phyloP scores from a whole-genome alignment of 2,888 invertebrate species.

The Xestia rhomboidea region DNA sequence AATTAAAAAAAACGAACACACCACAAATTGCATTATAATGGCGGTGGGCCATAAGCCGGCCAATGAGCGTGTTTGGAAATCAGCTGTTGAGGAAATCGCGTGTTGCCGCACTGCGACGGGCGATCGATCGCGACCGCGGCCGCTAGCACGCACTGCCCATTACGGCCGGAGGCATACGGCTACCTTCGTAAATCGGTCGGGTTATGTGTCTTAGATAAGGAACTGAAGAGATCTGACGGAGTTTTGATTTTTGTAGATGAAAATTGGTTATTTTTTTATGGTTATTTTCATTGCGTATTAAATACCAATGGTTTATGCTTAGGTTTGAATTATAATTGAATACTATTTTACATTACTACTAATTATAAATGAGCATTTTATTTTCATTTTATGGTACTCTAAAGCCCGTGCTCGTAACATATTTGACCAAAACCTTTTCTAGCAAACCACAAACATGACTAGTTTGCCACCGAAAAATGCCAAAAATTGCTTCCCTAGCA shows the following conservation, averaged over 20 bases:
- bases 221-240: conserved; percentile 38
- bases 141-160: conserved; percentile 77
- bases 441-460: conserved; percentile 2
- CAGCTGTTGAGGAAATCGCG: conserved; percentile 78
- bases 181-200: conserved; percentile 70
- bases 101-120: conserved; percentile 80
- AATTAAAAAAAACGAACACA: conserved; percentile 62
- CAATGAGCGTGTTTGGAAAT: conserved; percentile 72
- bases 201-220: conserved; percentile 64
- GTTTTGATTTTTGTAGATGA: conserved; percentile 17
- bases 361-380: background rate
- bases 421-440: background rate
- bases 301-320: background rate
- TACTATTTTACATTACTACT: background rate
- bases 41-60: conserved; percentile 60
- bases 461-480: conserved; percentile 3
- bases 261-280: background rate
- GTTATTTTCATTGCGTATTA: background rate
- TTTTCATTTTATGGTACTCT: background rate
- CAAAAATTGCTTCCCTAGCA: background rate
- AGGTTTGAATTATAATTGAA: background rate
- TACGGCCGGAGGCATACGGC: conserved; percentile 54
- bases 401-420: background rate
- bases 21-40: conserved; percentile 67
- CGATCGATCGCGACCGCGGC: conserved; percentile 80